A percentile compares a stretch with the other conserved stretches of the same genome.
These are phyloP conservation scores for Panthera tigris DNA, from an alignment of 2,113 vertebrate species.

Conservation along the genomic window DNA sequence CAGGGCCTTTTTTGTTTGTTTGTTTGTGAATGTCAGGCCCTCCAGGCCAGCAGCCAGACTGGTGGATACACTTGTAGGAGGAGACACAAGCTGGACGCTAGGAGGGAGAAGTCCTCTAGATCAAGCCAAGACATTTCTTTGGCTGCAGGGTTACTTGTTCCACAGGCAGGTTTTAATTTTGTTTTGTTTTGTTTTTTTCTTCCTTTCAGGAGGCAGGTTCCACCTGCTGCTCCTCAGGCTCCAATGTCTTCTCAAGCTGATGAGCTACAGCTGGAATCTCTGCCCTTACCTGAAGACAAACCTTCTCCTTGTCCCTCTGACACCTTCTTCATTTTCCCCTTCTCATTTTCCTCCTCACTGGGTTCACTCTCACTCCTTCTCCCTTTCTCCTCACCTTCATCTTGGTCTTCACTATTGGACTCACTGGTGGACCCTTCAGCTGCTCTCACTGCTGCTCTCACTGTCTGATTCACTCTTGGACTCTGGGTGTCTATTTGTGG, in stretches of 20 bases:
- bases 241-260: slow-evolving; percentile 86
- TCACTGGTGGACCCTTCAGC: slow-evolving; percentile 82
- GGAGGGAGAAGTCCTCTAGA: slow-evolving; percentile 91
- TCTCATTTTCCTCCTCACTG: slow-evolving; percentile 83
- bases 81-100: slow-evolving; percentile 85
- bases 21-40: slow-evolving; percentile 87
- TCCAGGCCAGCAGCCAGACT: slow-evolving; percentile 93
- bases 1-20: slow-evolving; percentile 59
- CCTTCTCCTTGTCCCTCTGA: slow-evolving; percentile 77
- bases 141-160: slow-evolving; percentile 84
- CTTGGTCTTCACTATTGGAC: slow-evolving; percentile 85
- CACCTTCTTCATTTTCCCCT: slow-evolving; percentile 70
- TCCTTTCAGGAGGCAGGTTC: slow-evolving; percentile 82
- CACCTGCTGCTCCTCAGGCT: slow-evolving; percentile 80
- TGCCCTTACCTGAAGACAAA: slow-evolving; percentile 88
- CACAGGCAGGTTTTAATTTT: slow-evolving; percentile 34
- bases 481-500: slow-evolving; percentile 92
- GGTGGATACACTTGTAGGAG: slow-evolving; percentile 88
- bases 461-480: slow-evolving; percentile 86
- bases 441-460: slow-evolving; percentile 75
- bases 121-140: slow-evolving; percentile 95
- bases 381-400: slow-evolving; percentile 86
- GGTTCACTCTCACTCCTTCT: slow-evolving; percentile 88
- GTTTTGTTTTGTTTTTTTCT: background rate
- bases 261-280: slow-evolving; percentile 90